Base-by-base conservation (phyloP, 2,113 vertebrate genomes). In the Alectura lathami region DNA sequence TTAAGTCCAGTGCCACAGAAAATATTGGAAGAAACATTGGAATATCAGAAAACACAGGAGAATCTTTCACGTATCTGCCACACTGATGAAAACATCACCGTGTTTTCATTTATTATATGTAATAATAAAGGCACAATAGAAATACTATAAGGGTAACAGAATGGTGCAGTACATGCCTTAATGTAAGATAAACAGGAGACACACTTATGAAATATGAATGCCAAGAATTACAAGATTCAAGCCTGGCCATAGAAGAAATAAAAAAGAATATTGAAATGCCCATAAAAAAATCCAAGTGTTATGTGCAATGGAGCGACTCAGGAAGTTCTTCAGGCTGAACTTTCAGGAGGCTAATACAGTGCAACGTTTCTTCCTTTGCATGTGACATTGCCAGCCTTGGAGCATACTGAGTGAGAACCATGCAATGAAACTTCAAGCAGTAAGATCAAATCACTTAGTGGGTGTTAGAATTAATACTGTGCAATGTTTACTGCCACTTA, bases 1-100 rank as follows among this genome's bases (percentile, higher is more conserved):
- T 85, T 96, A 82, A 96, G 68, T 96, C 78, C 67, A 77, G 50
- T 94, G 92, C 79, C 76, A 97, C 63, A 93, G 84, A 96, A 94
- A 64, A 89, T 69, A 86, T n/a, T 77, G 88, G 88, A 85, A 82
- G 93, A 94, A 92, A 53, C 72, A n/a, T n/a, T n/a, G 88, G 42
- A 92, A 96, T 68, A 92, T 54, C 57, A 93, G 62, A 93, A 97
- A 95, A 93, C 53, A 89, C 34, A 26, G 36, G 78, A 83, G 34
- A 30, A 67, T 53, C 63, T 90, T 91, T 86, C 60, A 20, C 8
- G 7, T 60, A 83, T 70, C 26, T 59, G 12, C 67, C 69, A 88
- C 70, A 67, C 60, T 83, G 51, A 84, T 86, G 53, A 93, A 81
- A 74, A 89, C 45, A 75, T 75, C 59, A 57, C 64, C 91, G 23